phyloP scores from a whole-genome alignment of 2,888 invertebrate genomes.

The Ferrisia virgata region DNA sequence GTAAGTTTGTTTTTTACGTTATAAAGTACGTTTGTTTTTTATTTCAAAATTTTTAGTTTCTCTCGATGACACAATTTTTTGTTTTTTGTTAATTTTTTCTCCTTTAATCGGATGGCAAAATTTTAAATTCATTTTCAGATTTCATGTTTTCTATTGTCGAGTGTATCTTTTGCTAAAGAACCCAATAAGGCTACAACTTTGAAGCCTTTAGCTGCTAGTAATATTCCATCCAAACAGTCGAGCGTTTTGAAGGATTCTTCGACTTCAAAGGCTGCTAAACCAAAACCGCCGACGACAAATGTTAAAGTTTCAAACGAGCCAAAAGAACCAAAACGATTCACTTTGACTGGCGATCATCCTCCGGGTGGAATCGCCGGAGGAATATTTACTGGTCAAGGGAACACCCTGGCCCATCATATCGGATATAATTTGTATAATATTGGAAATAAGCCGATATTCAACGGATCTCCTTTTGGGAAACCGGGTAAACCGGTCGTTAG shows the following conservation, averaged over 20 bases:
- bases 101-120: neutral
- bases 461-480: slow-evolving; percentile 35
- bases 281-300: neutral
- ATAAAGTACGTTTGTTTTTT: too few relatives aligned
- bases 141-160: neutral
- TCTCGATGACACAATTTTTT: neutral
- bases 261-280: neutral
- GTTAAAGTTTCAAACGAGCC: neutral
- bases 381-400: slow-evolving; percentile 27
- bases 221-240: neutral
- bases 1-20: neutral
- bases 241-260: neutral
- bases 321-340: neutral
- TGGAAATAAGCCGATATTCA: slow-evolving; percentile 41
- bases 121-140: neutral
- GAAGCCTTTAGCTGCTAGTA: slow-evolving; percentile 18
- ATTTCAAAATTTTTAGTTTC: neutral
- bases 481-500: slow-evolving; percentile 31
- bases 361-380: neutral
- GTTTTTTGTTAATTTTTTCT: neutral
- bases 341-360: neutral
- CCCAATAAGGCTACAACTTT: neutral
- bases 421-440: slow-evolving; percentile 34
- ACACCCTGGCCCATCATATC: slow-evolving; percentile 37
- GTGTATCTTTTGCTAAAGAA: neutral